Evolutionary conservation across 2,113 vertebrate species (phyloP).

Genomic region (Scomber colias): DNA sequence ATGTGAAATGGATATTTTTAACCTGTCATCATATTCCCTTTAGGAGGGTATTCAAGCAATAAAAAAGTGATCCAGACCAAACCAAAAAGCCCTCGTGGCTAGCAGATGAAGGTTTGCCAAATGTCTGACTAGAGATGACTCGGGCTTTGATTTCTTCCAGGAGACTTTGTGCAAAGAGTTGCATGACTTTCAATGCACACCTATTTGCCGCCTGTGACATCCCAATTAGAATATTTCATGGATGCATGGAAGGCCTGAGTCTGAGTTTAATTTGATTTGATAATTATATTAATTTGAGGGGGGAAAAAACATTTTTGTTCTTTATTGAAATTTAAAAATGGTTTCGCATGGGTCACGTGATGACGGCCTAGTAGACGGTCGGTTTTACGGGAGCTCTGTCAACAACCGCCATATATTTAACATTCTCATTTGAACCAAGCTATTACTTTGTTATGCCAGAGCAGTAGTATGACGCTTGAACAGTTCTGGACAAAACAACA

Average conservation of each 20-base stretch:
- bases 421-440: too few relatives aligned
- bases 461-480: too few relatives aligned
- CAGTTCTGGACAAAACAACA: too few relatives aligned
- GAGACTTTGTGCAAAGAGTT: background rate
- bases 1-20: slow-evolving; percentile 3
- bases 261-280: background rate
- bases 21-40: slow-evolving; percentile 24
- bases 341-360: too few relatives aligned
- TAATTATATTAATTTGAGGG: too few relatives aligned
- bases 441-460: too few relatives aligned
- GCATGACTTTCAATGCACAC: slow-evolving; percentile 23
- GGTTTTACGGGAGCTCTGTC: too few relatives aligned
- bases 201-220: slow-evolving; percentile 36
- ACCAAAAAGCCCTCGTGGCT: background rate
- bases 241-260: slow-evolving; percentile 2
- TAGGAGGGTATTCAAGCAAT: background rate
- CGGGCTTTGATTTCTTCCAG: slow-evolving; percentile 32
- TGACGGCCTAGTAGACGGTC: too few relatives aligned
- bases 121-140: background rate
- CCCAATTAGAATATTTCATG: slow-evolving; percentile 36
- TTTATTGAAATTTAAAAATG: too few relatives aligned
- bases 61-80: background rate
- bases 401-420: too few relatives aligned
- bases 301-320: background rate
- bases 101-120: slow-evolving; percentile 8